These are phyloP conservation scores for Calcarius lapponicus DNA, from an alignment of 2,797 vertebrate species.

Conservation along the genomic window DNA sequence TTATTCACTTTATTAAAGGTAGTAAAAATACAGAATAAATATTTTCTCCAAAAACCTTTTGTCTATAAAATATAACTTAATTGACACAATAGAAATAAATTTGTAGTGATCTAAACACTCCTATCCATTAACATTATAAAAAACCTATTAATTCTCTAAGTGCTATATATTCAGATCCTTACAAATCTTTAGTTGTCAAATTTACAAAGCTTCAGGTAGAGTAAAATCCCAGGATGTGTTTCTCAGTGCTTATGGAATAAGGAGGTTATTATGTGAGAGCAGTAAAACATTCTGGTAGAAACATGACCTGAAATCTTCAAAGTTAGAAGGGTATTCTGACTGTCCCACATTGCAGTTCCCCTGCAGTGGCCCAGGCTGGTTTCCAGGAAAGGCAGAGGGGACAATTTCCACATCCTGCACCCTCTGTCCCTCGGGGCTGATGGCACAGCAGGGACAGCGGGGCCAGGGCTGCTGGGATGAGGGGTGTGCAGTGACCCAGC, in stretches of 20 bases:
- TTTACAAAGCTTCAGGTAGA: background rate
- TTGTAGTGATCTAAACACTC: background rate
- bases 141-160: background rate
- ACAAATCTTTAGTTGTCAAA: background rate
- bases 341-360: background rate
- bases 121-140: background rate
- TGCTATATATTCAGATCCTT: background rate
- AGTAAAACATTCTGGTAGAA: background rate
- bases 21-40: constrained; percentile 64
- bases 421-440: fast-evolving
- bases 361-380: background rate
- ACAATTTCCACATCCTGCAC: fast-evolving
- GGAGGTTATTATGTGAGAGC: background rate
- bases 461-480: fast-evolving
- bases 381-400: background rate
- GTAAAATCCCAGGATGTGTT: background rate
- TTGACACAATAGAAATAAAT: background rate
- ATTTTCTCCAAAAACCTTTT: constrained; percentile 32
- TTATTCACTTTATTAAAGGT: constrained; percentile 30
- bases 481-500: fast-evolving
- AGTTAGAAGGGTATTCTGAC: background rate
- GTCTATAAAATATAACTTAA: background rate
- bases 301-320: background rate
- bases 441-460: background rate
- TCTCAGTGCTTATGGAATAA: background rate